A percentile compares a stretch with the other conserved stretches of the same genome.
Evolutionary conservation across 2,113 vertebrate genomes (phyloP).

Genomic region (Nothoprocta pentlandii): DNA sequence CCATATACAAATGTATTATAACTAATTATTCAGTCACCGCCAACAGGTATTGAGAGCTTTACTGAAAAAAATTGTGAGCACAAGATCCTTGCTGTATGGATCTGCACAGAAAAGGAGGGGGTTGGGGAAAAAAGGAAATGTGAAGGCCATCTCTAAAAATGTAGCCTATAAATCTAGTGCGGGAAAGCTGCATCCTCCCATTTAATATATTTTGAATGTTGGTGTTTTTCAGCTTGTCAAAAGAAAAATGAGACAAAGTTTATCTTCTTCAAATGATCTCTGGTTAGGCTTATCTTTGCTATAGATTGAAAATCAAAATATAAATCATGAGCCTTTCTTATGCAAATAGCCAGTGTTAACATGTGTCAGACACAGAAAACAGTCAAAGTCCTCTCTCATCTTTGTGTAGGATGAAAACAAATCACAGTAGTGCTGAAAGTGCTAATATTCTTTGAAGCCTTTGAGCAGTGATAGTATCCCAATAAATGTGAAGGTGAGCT

Average conservation of each 20-base stretch:
- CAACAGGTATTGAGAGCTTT: neutral
- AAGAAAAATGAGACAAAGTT: conserved; percentile 52
- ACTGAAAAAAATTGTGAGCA: neutral
- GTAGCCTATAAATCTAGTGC: conserved; percentile 25
- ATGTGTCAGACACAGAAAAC: conserved; percentile 65
- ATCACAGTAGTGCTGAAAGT: conserved; percentile 28
- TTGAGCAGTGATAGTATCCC: neutral
- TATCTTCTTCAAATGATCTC: conserved; percentile 55
- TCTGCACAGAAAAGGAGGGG: conserved; percentile 18
- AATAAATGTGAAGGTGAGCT: conserved; percentile 27
- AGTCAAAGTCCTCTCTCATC: conserved; percentile 46
- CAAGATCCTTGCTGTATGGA: conserved; percentile 13
- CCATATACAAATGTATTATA: neutral
- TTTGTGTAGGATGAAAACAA: conserved; percentile 51
- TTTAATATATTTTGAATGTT: conserved; percentile 30
- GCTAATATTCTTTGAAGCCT: conserved; percentile 34
- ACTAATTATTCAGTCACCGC: conserved; percentile 38
- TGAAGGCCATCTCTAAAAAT: conserved; percentile 39
- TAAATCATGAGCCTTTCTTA: conserved; percentile 67
- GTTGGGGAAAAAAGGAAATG: neutral
- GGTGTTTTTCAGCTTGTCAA: conserved; percentile 23
- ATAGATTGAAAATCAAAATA: conserved; percentile 58
- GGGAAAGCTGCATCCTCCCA: neutral
- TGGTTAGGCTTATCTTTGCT: conserved; percentile 41
- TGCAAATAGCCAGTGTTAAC: conserved; percentile 57